Evolutionary conservation across 2,888 invertebrate species (phyloP).

Genomic region (Conistra vaccinii): DNA sequence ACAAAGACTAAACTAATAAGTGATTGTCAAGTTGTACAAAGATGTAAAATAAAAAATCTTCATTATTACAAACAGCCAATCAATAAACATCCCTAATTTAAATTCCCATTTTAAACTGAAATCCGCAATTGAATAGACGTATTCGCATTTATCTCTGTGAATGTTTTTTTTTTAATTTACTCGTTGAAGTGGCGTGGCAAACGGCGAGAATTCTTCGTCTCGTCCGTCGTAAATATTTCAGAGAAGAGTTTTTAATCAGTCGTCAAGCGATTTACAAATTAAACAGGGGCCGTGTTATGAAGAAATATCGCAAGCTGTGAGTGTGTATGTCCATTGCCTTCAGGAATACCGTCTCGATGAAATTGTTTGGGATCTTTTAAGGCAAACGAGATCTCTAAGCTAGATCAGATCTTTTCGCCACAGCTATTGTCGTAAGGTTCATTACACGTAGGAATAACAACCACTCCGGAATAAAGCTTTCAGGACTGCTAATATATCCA

Average conservation of each 20-base stretch:
- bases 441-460: no score
- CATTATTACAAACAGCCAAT: conserved; percentile 12
- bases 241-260: conserved; percentile 90
- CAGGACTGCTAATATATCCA: neutral
- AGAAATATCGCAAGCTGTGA: conserved; percentile 84
- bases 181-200: conserved; percentile 63
- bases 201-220: conserved; percentile 64
- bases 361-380: neutral
- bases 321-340: conserved; percentile 75
- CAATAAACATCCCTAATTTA: conserved; percentile 38
- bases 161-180: conserved; percentile 67
- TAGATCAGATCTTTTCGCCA: neutral
- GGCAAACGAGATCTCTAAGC: neutral
- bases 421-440: neutral
- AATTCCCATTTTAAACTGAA: conserved; percentile 47
- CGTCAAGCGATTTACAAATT: conserved; percentile 90
- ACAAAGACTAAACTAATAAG: neutral
- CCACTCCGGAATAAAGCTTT: neutral
- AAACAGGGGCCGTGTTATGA: conserved; percentile 89
- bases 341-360: neutral
- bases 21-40: neutral
- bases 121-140: conserved; percentile 56
- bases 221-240: conserved; percentile 85
- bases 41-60: neutral
- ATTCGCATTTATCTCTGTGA: conserved; percentile 52